A percentile compares a stretch with the other conserved stretches of the same genome.
These are phyloP conservation scores for Shargacucullia verbasci DNA, from an alignment of 2,888 invertebrate genomes.

Conservation along the genomic window DNA sequence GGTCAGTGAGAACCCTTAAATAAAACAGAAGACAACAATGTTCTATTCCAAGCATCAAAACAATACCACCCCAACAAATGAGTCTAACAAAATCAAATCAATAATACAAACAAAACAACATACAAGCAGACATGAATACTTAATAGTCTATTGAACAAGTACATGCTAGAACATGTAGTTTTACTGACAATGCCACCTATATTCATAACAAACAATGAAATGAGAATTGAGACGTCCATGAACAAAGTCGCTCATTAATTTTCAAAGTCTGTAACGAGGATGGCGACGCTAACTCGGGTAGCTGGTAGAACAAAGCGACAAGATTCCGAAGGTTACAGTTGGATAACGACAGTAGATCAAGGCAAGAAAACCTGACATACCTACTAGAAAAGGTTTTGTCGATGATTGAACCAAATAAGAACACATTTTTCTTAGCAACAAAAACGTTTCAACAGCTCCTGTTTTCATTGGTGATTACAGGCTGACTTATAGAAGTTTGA, in stretches of 20 bases:
- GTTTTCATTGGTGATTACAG: too few species aligned
- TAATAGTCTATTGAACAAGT: slow-evolving; percentile 47
- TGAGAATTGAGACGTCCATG: slow-evolving; percentile 73
- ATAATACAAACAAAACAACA: slow-evolving; percentile 52
- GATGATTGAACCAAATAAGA: too few species aligned
- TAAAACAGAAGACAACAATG: slow-evolving; percentile 2
- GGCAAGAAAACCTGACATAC: background rate
- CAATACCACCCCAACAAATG: slow-evolving; percentile 42
- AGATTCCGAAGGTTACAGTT: slow-evolving; percentile 43
- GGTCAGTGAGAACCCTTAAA: background rate
- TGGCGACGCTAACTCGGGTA: slow-evolving; percentile 71
- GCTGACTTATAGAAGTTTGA: too few species aligned
- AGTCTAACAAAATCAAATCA: slow-evolving; percentile 48
- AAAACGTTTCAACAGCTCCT: too few species aligned
- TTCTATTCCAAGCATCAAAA: slow-evolving; percentile 17
- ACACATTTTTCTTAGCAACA: too few species aligned
- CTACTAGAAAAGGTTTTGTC: too few species aligned
- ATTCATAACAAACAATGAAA: slow-evolving; percentile 68
- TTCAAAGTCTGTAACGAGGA: slow-evolving; percentile 75
- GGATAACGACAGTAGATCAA: slow-evolving; percentile 43
- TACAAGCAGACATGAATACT: slow-evolving; percentile 55
- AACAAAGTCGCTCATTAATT: slow-evolving; percentile 82
- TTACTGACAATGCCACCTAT: slow-evolving; percentile 58
- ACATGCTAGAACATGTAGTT: slow-evolving; percentile 53
- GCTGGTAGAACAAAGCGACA: slow-evolving; percentile 55